Evolutionary conservation across 2,888 invertebrate genomes (phyloP), one percentile per base, ranked within the genome.

Genomic region (Apamea monoglypha): DNA sequence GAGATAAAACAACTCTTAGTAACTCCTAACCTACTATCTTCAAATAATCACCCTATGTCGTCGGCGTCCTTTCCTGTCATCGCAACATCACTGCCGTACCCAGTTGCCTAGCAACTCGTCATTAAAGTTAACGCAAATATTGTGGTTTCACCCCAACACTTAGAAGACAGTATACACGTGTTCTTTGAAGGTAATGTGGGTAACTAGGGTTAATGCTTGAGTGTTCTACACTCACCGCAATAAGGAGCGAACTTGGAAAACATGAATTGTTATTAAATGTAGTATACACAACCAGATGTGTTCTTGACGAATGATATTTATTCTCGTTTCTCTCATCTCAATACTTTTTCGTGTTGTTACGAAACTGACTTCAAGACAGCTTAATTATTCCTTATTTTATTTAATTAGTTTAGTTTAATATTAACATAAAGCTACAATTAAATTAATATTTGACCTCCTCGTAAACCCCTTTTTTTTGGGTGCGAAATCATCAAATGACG

Each of bases 121-220:
- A 81, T 81, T 81, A 77, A 53, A 67, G 16, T 53, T 71, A 63
- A 77, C 12, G 61, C 82, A 81, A 78, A 82, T 82, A 67, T 61
- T 67, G 67, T 72, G 61, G 71, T 47, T 61, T 67, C 53, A 25
- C 36, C 61, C 76, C 16, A 70, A 82, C 76, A 70, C 69, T 18
- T 69, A 36, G 36, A 67, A 66, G 47, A 80, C 66, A 73, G 36
- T 44, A 29, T 32, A 61, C 32, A 36, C 53, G 47, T 81, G 77
- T 50, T 63, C 61, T 77, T 71, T 81, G 71, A 72, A 71, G 53
- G 78, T 82, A 25, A 29, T 16, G 53, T 21, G 61, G 77, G 67
- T 70, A 71, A 61, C 47, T 56, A 53, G 18, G 25, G 71, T 71
- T 71, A 50, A 56, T 64, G 40, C 16, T 18, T 3, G n/a, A 1